Conservation (phyloP, 30 jellyfish, hydroid and myxozoan species). For the Turritopsis dohrnii region DNA sequence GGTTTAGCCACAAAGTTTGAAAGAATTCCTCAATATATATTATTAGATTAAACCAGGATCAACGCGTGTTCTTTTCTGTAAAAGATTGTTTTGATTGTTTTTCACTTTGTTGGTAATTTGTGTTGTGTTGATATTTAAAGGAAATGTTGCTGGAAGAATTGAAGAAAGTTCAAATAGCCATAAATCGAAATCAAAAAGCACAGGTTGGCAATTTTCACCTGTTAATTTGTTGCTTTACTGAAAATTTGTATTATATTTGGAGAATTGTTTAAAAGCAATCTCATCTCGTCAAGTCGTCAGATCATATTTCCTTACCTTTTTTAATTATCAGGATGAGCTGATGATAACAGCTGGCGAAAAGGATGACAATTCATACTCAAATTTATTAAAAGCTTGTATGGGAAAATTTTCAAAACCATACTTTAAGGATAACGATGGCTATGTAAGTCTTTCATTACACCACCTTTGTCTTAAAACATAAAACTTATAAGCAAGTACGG, state of each 20-base stretch:
- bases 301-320: too few relatives aligned
- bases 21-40: too few relatives aligned
- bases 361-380: not conserved
- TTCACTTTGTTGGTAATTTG: too few relatives aligned
- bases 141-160: constrained; percentile 26
- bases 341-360: not conserved
- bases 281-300: too few relatives aligned
- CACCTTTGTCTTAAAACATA: too few relatives aligned
- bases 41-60: too few relatives aligned
- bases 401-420: constrained; percentile 32
- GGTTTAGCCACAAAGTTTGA: too few relatives aligned
- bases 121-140: too few relatives aligned
- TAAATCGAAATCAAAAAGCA: constrained; percentile 11
- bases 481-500: too few relatives aligned
- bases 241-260: not conserved
- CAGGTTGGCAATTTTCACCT: constrained; percentile 16
- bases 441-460: constrained; percentile 16
- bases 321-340: not conserved
- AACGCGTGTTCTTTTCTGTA: too few relatives aligned
- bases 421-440: constrained; percentile 27
- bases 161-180: constrained; percentile 28
- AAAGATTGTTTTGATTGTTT: too few relatives aligned
- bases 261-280: not conserved
- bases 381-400: constrained; percentile 21
- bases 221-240: not conserved